Conservation (phyloP, 2,113 vertebrate species). For the Ibidorhyncha struthersii region DNA sequence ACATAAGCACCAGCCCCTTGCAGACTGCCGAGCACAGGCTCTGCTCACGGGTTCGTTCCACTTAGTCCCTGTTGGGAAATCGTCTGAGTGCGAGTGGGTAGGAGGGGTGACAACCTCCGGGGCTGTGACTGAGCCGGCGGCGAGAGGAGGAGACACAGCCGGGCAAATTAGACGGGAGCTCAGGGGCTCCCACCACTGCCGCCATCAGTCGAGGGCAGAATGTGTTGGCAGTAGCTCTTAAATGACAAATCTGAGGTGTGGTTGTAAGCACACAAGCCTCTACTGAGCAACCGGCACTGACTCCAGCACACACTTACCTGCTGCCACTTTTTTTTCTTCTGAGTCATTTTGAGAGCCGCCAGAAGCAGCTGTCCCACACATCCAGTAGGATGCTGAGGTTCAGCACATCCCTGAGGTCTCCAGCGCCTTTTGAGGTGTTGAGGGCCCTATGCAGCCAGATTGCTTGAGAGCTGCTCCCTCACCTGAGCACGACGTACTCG, state of each 20-base stretch:
- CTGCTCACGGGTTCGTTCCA: not conserved
- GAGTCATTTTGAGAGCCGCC: not conserved
- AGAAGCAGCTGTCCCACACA: not conserved
- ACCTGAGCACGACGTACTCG: accelerated
- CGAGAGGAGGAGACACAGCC: not conserved
- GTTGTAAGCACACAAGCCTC: not conserved
- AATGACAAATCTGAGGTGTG: not conserved
- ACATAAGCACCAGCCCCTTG: not conserved
- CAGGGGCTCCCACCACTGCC: not conserved
- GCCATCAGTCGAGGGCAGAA: not conserved
- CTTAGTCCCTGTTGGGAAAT: not conserved
- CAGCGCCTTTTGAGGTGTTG: not conserved
- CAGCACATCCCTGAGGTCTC: not conserved
- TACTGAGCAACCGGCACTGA: not conserved
- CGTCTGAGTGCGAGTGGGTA: accelerated
- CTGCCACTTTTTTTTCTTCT: not conserved
- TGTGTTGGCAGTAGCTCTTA: not conserved
- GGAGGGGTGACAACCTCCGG: not conserved
- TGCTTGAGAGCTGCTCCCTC: not conserved
- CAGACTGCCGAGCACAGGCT: not conserved
- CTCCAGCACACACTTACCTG: not conserved
- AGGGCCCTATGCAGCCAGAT: accelerated
- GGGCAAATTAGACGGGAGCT: not conserved
- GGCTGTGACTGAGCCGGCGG: not conserved
- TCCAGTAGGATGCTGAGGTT: not conserved